These are phyloP conservation scores for Neogale vison DNA, from an alignment of 2,113 vertebrate species.

Conservation along the genomic window DNA sequence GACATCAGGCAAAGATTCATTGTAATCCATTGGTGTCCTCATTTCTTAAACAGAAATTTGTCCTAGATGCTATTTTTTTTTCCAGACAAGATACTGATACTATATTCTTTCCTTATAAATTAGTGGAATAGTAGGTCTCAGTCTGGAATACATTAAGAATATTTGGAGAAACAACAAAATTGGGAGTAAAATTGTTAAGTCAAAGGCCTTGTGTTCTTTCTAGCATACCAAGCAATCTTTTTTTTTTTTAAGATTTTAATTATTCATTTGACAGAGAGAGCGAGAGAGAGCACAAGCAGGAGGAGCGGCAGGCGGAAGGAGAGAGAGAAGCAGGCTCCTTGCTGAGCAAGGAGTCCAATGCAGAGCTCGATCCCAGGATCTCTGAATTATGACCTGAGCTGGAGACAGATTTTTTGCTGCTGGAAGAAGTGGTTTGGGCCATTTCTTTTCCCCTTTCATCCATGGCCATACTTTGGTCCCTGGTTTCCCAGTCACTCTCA, in stretches of 20 bases:
- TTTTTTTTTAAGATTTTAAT: neutral
- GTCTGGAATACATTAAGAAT: slow-evolving; percentile 49
- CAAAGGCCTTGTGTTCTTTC: neutral
- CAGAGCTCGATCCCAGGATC: neutral
- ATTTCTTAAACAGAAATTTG: slow-evolving; percentile 73
- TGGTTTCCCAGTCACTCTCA: neutral
- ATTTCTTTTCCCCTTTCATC: neutral
- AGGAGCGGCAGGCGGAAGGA: neutral
- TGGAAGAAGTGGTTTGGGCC: neutral
- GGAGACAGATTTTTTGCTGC: neutral
- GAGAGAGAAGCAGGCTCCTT: neutral
- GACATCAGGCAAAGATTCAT: slow-evolving; percentile 57
- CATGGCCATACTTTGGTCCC: neutral
- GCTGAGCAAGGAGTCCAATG: neutral
- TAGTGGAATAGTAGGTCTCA: slow-evolving; percentile 41
- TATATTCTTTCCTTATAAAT: slow-evolving; percentile 60
- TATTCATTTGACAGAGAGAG: no score
- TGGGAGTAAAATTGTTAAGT: neutral
- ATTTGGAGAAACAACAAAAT: slow-evolving; percentile 16
- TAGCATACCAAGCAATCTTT: neutral
- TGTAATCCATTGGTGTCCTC: slow-evolving; percentile 63
- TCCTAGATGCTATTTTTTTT: slow-evolving; percentile 70
- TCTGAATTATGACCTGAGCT: neutral
- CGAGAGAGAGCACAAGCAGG: neutral
- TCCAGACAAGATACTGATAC: slow-evolving; percentile 68